Evolutionary conservation across 2,113 vertebrate species (phyloP), one percentile per base, ranked within the genome.

Genomic region (Ophiodon elongatus): DNA sequence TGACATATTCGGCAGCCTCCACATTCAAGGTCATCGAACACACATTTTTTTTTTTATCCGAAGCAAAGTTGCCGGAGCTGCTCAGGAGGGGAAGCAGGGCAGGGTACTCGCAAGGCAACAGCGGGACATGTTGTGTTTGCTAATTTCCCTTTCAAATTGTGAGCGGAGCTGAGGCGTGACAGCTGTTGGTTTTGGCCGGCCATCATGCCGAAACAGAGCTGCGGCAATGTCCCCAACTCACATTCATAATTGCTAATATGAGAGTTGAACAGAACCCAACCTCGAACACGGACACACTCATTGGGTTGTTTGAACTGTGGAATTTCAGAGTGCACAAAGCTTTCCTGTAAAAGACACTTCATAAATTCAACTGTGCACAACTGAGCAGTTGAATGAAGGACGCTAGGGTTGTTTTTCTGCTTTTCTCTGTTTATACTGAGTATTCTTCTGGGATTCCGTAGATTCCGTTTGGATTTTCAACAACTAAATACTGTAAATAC

Each of bases 91-190:
- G 79, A 59, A 43, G 21, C 47, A 21, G 80, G 63, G 41, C 59
- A 64, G 82, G 54, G 80, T 21, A 72, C 79, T 54, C 39, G 31
- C 82, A 59, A 75, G 69, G 81, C 83, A 87, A 43, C 85, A 85
- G 83, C 84, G 60, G 90, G 89, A 86, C 85, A 77, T 59, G 39
- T 88, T 86, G 85, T 70, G 82, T 90, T 87, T 79, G 87, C 88
- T 91, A 76, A 91, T 93, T 92, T 93, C 90, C 87, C 90, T 93
- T 85, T 94, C 93, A 89, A 82, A 94, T 91, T 90, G 73, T 76
- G 79, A 76, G 80, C 31, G 4, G 84, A 70, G 82, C 86, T 80
- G 93, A 89, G 84, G 85, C 87, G 60, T 84, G 89, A 89, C 92
- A 91, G 92, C 92, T 92, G 93, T 92, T 94, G 91, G 86, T 83